Conservation (phyloP, 2,888 invertebrate genomes). For the Euspilapteryx auroguttella region DNA sequence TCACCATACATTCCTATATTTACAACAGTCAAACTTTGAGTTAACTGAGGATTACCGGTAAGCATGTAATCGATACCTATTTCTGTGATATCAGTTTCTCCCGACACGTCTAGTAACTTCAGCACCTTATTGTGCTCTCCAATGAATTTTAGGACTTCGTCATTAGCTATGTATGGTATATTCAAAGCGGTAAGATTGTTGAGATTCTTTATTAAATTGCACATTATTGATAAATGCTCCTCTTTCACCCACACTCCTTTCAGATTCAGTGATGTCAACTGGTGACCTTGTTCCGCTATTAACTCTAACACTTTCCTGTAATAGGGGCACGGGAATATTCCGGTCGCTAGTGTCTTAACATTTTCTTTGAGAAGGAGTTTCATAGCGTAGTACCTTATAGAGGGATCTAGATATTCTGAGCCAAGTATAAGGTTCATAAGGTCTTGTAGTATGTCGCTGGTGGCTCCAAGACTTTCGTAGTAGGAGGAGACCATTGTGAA, state of each 20-base stretch:
- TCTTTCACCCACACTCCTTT: constrained; percentile 76
- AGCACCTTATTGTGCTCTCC: constrained; percentile 57
- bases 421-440: constrained; percentile 65
- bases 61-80: constrained; percentile 64
- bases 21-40: constrained; percentile 60
- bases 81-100: constrained; percentile 69
- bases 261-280: constrained; percentile 65
- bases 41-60: constrained; percentile 48
- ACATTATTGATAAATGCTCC: constrained; percentile 66
- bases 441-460: constrained; percentile 70
- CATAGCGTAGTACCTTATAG: constrained; percentile 67
- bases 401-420: constrained; percentile 68
- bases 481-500: constrained; percentile 65
- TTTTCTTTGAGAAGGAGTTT: constrained; percentile 66
- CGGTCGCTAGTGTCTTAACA: constrained; percentile 66
- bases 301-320: constrained; percentile 69
- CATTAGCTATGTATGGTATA: constrained; percentile 72
- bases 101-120: constrained; percentile 67
- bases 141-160: constrained; percentile 65
- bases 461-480: constrained; percentile 63
- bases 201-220: constrained; percentile 61
- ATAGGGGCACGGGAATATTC: constrained; percentile 72
- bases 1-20: constrained; percentile 73
- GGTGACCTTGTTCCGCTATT: constrained; percentile 65
- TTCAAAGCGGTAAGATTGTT: constrained; percentile 62